A percentile compares a stretch with the other conserved stretches of the same genome.
These are phyloP conservation scores for Henricia sp. DNA, from an alignment of 53 echinoderm and acorn worm species.

Conservation along the genomic window DNA sequence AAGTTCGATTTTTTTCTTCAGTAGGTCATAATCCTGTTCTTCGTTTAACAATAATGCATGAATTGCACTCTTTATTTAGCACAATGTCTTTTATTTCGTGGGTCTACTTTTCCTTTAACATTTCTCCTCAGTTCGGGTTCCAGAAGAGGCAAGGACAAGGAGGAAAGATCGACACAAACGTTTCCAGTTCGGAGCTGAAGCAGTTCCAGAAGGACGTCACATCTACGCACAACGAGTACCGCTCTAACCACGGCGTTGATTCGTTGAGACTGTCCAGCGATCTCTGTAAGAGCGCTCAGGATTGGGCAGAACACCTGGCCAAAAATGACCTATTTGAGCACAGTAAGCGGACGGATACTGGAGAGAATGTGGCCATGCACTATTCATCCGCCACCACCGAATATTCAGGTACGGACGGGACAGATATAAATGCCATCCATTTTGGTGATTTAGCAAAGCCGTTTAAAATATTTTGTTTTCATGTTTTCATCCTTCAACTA, in stretches of 20 bases:
- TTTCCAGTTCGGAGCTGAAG: conserved; percentile 70
- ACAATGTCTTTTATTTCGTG: too few relatives aligned
- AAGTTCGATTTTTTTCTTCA: too few relatives aligned
- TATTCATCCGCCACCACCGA: conserved; percentile 87
- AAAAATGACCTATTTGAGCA: conserved; percentile 84
- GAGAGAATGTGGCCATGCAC: conserved; percentile 91
- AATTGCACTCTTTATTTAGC: background rate
- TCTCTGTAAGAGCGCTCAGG: conserved; percentile 77
- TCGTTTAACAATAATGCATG: background rate
- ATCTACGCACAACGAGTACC: conserved; percentile 72
- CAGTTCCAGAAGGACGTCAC: conserved; percentile 80
- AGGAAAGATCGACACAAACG: conserved; percentile 34
- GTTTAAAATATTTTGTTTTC: too few relatives aligned
- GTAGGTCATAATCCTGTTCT: background rate
- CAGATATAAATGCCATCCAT: too few relatives aligned
- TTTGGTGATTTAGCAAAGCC: too few relatives aligned
- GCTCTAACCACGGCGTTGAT: conserved; percentile 73
- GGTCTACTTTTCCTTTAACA: background rate
- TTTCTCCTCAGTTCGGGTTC: conserved; percentile 37
- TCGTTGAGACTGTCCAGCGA: conserved; percentile 69
- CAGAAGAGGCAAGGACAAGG: conserved; percentile 49
- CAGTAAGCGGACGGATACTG: conserved; percentile 76
- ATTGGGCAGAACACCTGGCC: conserved; percentile 90
- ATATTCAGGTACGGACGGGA: conserved; percentile 81
- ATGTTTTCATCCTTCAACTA: too few relatives aligned